These are phyloP conservation scores for Leucoraja erinaceus DNA, from an alignment of 2,113 vertebrate species.

Conservation along the genomic window DNA sequence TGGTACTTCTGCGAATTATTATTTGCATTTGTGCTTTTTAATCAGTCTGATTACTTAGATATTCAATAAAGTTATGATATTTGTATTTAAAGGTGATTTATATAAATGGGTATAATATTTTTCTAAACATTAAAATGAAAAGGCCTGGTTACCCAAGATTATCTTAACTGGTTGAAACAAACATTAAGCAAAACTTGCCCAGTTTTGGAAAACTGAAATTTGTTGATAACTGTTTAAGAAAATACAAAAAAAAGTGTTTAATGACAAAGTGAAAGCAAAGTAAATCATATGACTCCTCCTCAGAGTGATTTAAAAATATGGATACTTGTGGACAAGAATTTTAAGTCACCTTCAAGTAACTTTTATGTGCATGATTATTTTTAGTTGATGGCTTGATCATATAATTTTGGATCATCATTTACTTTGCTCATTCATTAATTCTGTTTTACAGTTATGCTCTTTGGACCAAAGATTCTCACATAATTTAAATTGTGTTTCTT, in stretches of 20 bases:
- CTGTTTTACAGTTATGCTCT: background rate
- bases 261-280: background rate
- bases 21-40: background rate
- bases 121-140: background rate
- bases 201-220: background rate
- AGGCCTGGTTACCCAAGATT: background rate
- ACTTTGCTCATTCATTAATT: background rate
- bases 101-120: background rate
- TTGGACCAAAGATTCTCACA: background rate
- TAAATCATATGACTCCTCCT: background rate
- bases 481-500: background rate
- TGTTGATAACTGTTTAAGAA: background rate
- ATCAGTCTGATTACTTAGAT: background rate
- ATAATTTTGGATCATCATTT: background rate
- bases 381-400: background rate
- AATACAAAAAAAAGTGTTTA: background rate
- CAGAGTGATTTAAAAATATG: background rate
- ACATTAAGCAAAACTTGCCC: background rate
- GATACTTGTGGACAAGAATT: background rate
- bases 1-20: background rate
- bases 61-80: background rate
- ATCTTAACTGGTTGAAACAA: background rate
- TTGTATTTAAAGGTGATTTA: conserved; percentile 22
- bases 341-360: conserved; percentile 16
- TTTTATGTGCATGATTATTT: background rate